These are phyloP conservation scores for Anabas testudineus DNA, from an alignment of 2,797 vertebrate genomes.

Conservation along the genomic window DNA sequence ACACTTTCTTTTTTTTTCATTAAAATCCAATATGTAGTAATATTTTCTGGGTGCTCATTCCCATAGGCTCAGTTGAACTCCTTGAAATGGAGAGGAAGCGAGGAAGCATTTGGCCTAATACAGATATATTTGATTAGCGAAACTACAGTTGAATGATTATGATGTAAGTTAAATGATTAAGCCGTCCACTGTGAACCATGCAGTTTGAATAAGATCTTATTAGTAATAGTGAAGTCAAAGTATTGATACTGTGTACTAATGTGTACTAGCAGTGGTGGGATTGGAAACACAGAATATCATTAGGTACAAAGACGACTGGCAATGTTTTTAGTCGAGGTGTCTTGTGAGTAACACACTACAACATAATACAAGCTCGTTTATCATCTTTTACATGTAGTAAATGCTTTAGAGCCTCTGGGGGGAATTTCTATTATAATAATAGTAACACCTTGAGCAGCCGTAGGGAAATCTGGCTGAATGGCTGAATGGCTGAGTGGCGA, in stretches of 20 bases:
- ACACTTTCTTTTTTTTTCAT: slow-evolving; percentile 56
- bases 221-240: background rate
- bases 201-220: slow-evolving; percentile 41
- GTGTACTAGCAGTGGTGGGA: no score
- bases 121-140: slow-evolving; percentile 55
- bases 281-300: no score
- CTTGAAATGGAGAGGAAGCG: slow-evolving; percentile 42
- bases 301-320: no score
- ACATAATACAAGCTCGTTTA: no score
- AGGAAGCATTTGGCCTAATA: slow-evolving; percentile 63
- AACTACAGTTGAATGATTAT: slow-evolving; percentile 52
- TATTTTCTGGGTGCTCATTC: slow-evolving; percentile 35
- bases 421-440: no score
- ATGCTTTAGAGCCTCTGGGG: no score
- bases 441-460: no score
- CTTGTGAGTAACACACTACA: no score
- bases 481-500: no score
- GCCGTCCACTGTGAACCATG: slow-evolving; percentile 44
- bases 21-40: slow-evolving; percentile 47
- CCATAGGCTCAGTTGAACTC: slow-evolving; percentile 40
- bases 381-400: no score
- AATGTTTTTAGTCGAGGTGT: no score
- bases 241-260: background rate
- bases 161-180: slow-evolving; percentile 36
- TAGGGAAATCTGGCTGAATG: no score